Evolutionary conservation across 1,140 invertebrate genomes (phyloP), one percentile per base, ranked within the genome.

Genomic region (Diachasma alloeum): DNA sequence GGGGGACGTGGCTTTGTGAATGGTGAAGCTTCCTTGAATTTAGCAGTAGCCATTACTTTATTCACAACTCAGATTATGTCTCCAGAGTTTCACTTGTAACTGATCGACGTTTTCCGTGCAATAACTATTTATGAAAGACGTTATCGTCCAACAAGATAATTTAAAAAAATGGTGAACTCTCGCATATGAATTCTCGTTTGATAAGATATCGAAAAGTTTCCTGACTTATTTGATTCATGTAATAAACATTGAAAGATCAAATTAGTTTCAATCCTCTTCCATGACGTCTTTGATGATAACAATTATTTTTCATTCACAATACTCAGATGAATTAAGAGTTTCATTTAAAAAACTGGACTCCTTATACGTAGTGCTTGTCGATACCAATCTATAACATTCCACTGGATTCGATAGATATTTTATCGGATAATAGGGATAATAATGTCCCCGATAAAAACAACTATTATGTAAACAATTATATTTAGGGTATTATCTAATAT

Each of bases 1-100:
- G 15, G 10, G 19, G 81, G 79, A 31, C 13, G 63, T 11, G 68
- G 75, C 67, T 78, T 81, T 0, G 59, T 37, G 8, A 83, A 86
- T 9, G 85, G 84, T 0, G 85, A 86, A 9, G 74, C 22, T 19
- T 77, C 79, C 19, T 81, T 86, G 63, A 84, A 86, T 42, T 86
- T 86, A 0, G 31, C 59, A 0, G 85, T 86, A 8, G 85, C 82
- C 85, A 86, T 86, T 31, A 11, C 75, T 24, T 53, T 17, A 46
- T 42, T 42, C 10, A 19, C 31, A 53, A 13, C 17, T 53, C 48
- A 19, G 17, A 17, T 48, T 3, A 48, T 8, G 15, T 19, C 48
- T 19, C 15, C 2, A 15, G 48, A 15, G 15, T 6, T 53, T 17
- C 48, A 53, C 6, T 19, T 53, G 11, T 9, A 53, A 53, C 48